Percentiles rank a stretch among this genome's conserved stretches.
phyloP scores from a whole-genome alignment of 2,888 invertebrate species.

The Pheosia tremula region DNA sequence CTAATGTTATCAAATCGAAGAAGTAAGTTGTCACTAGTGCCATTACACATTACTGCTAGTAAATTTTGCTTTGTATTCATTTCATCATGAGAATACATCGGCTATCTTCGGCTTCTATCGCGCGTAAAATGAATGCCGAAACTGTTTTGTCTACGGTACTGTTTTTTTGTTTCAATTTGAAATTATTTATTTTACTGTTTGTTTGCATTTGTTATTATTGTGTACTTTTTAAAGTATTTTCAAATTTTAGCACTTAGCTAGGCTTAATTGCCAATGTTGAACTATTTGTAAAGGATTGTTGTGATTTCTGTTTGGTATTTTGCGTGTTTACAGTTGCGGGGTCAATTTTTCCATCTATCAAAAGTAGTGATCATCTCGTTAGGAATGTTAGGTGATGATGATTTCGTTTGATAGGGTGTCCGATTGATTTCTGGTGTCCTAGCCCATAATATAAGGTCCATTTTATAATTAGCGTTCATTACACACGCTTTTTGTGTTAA shows the following conservation, averaged over 20 bases:
- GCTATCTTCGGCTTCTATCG: neutral
- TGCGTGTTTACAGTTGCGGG: conserved; percentile 71
- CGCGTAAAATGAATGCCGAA: neutral
- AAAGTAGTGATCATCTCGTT: conserved; percentile 41
- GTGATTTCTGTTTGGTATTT: conserved; percentile 72
- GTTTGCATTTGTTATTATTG: neutral
- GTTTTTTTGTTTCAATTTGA: neutral
- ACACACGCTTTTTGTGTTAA: conserved; percentile 1
- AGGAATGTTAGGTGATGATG: conserved; percentile 24
- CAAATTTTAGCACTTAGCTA: conserved; percentile 15
- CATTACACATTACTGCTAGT: neutral
- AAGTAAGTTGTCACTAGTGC: too few species aligned
- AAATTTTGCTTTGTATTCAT: neutral
- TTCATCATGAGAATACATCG: neutral
- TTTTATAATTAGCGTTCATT: conserved; percentile 15
- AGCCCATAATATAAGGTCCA: conserved; percentile 62
- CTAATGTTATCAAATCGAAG: too few species aligned
- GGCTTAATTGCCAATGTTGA: conserved; percentile 11
- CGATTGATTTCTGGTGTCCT: conserved; percentile 76
- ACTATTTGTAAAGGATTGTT: conserved; percentile 31
- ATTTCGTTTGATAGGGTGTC: conserved; percentile 71
- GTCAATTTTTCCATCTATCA: conserved; percentile 79
- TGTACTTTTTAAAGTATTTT: conserved; percentile 10
- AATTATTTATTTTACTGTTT: neutral
- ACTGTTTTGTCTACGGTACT: neutral